Base-by-base conservation (phyloP, 2,113 vertebrate genomes). In the Phalacrocorax carbo region DNA sequence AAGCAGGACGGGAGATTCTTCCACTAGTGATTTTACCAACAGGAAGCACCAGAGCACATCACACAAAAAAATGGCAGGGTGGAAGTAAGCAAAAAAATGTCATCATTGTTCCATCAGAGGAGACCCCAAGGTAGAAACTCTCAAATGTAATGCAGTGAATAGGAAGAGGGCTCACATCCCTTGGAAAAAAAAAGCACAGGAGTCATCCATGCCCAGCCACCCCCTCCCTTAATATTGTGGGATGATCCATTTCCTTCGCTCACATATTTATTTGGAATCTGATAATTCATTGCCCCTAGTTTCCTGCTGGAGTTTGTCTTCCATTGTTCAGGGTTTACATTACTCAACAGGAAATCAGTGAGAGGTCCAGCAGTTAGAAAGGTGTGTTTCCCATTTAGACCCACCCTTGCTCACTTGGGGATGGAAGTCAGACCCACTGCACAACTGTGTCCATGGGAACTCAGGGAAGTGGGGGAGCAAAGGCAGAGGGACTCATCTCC, bases 261-360 rank as follows among this genome's bases (percentile, higher is more conserved):
- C 80, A 68, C 13, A 14, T 92, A 75, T 94, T 96, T 97, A 92
- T 97, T 97, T 97, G 92, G 71, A 97, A 91, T 75, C 79, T 7
- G 90, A 90, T 96, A 96, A 96, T 95, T 95, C 94, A 96, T 42
- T 92, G 88, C 88, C 58, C 69, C 70, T 76, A 57, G 94, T 80
- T 97, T 97, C 97, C 97, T 96, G 94, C 85, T 96, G 92, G 85
- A 91, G 82, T 87, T 93, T 96, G 64, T 95, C 93, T 97, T 82
- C 87, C 91, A 97, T 97, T 97, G 95, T 97, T 97, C 80, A 82
- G 65, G 85, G 88, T 92, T 94, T 84, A 93, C 80, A 96, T 96
- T 94, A 97, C 96, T 95, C 97, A 96, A 83, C 85, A 82, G 97
- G 97, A 97, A 97, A 96, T 54, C 92, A 79, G 79, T 65, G 90